These are phyloP conservation scores for Pandemis corylana DNA, from an alignment of 2,888 invertebrate species.

Conservation along the genomic window DNA sequence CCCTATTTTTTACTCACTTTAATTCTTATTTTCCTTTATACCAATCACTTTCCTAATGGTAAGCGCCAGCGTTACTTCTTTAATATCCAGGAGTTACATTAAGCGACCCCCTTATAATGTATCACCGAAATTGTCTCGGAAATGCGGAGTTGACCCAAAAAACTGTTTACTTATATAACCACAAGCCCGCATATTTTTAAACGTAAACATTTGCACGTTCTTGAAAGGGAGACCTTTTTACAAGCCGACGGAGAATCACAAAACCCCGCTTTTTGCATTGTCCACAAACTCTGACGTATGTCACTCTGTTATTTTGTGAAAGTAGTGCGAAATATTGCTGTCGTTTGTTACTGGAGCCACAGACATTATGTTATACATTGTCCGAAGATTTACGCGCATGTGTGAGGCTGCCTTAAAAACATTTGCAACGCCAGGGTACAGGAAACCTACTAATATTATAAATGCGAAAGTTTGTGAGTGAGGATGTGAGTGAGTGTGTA, in stretches of 20 bases:
- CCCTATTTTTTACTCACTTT: no score
- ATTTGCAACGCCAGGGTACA: no score
- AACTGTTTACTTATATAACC: conserved; percentile 28
- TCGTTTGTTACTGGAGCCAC: background rate
- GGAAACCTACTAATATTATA: no score
- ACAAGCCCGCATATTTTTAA: conserved; percentile 28
- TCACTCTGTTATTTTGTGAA: background rate
- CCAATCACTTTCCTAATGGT: no score
- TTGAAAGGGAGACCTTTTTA: conserved; percentile 34
- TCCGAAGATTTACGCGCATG: no score
- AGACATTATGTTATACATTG: no score
- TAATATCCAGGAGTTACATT: background rate
- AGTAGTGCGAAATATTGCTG: background rate
- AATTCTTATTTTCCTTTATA: no score
- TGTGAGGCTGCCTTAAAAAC: no score
- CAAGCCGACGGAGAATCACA: conserved; percentile 34
- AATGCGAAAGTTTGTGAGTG: no score
- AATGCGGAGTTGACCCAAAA: conserved; percentile 9
- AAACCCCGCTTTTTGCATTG: conserved; percentile 25
- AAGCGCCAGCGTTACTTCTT: background rate
- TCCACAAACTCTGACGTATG: conserved; percentile 3
- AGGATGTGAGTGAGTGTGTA: no score
- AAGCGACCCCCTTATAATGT: background rate
- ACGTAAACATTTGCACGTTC: conserved; percentile 31
- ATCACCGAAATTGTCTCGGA: conserved; percentile 12